Evolutionary conservation across 2,797 vertebrate species (phyloP).

Genomic region (Dipus sagitta): DNA sequence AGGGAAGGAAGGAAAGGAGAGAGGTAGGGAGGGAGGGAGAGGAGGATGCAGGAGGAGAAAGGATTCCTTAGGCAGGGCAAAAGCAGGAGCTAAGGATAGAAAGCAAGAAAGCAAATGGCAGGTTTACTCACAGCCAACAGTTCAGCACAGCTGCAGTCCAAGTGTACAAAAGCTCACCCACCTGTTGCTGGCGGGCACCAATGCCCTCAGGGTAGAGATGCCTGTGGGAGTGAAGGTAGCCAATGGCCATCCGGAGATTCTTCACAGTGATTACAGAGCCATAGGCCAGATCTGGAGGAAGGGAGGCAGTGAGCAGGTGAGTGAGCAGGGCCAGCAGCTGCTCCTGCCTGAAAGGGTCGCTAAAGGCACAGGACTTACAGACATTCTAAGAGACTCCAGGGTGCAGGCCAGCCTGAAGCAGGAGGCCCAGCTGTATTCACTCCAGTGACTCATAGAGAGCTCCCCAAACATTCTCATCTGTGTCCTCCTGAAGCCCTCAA

Average conservation of each 20-base stretch:
- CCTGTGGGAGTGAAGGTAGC: slow-evolving; percentile 98
- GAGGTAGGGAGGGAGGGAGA: background rate
- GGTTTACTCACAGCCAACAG: background rate
- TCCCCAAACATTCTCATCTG: background rate
- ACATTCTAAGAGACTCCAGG: background rate
- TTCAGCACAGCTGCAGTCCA: accelerated
- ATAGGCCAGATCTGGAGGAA: slow-evolving; percentile 93
- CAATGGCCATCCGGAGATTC: slow-evolving; percentile 96
- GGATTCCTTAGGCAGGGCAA: background rate
- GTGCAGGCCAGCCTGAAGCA: background rate
- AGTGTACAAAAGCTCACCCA: slow-evolving; percentile 76
- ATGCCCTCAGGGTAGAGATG: slow-evolving; percentile 97
- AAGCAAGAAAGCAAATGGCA: accelerated
- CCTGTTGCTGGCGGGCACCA: slow-evolving; percentile 97
- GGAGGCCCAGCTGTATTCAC: background rate
- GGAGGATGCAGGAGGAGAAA: background rate
- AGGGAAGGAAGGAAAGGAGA: too few relatives aligned
- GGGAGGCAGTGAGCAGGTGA: background rate
- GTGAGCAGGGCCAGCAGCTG: background rate
- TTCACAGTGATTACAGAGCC: slow-evolving; percentile 96
- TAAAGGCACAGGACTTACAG: background rate
- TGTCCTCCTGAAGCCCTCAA: background rate
- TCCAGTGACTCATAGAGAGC: background rate
- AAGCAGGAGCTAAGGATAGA: accelerated
- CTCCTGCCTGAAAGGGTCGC: slow-evolving; percentile 85